Percentiles rank a stretch among this genome's conserved stretches.
Evolutionary conservation across 2,113 vertebrate genomes (phyloP).

Genomic region (Notothenia coriiceps): DNA sequence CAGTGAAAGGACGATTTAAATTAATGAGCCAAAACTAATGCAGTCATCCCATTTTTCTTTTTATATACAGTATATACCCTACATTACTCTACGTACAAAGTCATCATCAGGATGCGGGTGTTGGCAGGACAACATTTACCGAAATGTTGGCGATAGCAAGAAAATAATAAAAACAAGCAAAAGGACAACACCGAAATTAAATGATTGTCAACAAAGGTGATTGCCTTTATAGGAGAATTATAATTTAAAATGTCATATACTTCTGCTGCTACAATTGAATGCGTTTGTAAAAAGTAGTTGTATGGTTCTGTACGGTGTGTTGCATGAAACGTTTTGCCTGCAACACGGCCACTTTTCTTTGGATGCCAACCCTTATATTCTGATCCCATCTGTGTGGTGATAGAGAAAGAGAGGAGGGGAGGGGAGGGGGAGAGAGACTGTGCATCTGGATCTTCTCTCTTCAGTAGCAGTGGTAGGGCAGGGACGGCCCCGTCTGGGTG

Average conservation of each 20-base stretch:
- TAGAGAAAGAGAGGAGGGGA: constrained; percentile 1
- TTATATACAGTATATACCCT: constrained; percentile 80
- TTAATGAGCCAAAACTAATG: constrained; percentile 76
- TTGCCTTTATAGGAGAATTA: constrained; percentile 77
- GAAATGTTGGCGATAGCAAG: constrained; percentile 32
- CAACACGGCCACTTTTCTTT: constrained; percentile 76
- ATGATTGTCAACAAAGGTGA: constrained; percentile 82
- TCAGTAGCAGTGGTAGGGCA: constrained; percentile 86
- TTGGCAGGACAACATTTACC: constrained; percentile 62
- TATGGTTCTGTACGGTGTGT: constrained; percentile 27
- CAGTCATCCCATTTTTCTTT: constrained; percentile 71
- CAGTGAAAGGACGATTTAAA: constrained; percentile 70
- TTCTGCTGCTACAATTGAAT: constrained; percentile 77
- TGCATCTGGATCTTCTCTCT: constrained; percentile 69
- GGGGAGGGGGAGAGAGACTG: constrained; percentile 32
- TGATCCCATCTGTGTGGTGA: constrained; percentile 52
- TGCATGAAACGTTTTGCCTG: constrained; percentile 42
- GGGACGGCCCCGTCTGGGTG: constrained; percentile 79
- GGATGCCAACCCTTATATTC: constrained; percentile 70
- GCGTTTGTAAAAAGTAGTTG: constrained; percentile 45
- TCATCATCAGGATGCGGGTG: constrained; percentile 53
- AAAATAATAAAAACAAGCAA: constrained; percentile 28
- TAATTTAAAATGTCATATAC: constrained; percentile 69
- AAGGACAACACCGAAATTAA: constrained; percentile 66
- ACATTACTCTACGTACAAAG: constrained; percentile 70